Percentiles rank a stretch among this genome's conserved stretches.
Evolutionary conservation across 1,140 invertebrate species (phyloP).

Genomic region (Pollicipes pollicipes): DNA sequence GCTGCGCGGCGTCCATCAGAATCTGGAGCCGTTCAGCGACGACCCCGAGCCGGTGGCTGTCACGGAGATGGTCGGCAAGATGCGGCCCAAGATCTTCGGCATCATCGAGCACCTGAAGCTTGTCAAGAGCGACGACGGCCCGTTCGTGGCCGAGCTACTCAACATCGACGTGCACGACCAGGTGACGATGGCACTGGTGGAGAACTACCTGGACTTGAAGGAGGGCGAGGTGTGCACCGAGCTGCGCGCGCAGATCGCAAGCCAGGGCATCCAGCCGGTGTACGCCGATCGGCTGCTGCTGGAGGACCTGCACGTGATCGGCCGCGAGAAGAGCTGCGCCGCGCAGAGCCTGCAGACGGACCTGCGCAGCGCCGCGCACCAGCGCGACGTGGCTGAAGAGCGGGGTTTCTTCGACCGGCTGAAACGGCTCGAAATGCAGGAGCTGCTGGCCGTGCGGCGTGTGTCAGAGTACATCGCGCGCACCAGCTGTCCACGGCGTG

Average conservation of each 20-base stretch:
- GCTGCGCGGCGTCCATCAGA: not conserved
- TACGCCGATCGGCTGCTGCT: not conserved
- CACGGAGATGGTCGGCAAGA: not conserved
- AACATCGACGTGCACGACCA: not conserved
- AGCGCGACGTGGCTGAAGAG: not conserved
- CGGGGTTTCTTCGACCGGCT: not conserved
- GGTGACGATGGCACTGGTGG: not conserved
- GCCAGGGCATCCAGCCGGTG: not conserved
- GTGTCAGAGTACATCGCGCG: not conserved
- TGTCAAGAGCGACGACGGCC: not conserved
- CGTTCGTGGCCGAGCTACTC: not conserved
- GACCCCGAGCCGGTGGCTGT: not conserved
- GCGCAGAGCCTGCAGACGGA: not conserved
- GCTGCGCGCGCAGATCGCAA: not conserved
- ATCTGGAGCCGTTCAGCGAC: not conserved
- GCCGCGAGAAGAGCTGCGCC: not conserved
- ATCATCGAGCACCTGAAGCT: conserved; percentile 3
- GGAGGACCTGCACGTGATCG: not conserved
- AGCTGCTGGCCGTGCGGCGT: not conserved
- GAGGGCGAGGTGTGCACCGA: not conserved
- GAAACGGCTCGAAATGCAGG: not conserved
- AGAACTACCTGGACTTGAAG: not conserved
- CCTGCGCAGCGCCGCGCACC: not conserved
- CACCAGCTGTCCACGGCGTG: not conserved
- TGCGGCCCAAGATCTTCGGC: conserved; percentile 1